These are phyloP conservation scores for Sebastes iracundus DNA, from an alignment of 2,797 vertebrate species.

Conservation along the genomic window DNA sequence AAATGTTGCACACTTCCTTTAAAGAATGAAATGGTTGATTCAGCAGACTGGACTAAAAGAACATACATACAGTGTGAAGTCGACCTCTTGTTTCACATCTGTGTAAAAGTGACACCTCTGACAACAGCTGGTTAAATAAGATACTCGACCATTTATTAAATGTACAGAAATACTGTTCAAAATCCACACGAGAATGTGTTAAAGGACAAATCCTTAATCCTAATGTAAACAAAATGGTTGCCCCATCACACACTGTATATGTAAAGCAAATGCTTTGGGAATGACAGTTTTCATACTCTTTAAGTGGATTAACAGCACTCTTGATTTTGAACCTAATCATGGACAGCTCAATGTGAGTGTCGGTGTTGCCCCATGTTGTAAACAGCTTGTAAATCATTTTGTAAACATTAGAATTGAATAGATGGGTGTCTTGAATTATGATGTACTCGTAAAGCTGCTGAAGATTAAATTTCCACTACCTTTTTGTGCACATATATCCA, in stretches of 20 bases:
- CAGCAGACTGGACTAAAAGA: neutral
- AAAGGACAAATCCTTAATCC: slow-evolving; percentile 62
- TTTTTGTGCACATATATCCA: slow-evolving; percentile 46
- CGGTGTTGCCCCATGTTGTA: slow-evolving; percentile 45
- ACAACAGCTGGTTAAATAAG: slow-evolving; percentile 70
- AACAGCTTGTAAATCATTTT: slow-evolving; percentile 62
- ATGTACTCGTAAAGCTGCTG: slow-evolving; percentile 53
- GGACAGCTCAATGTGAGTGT: slow-evolving; percentile 64
- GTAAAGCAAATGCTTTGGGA: slow-evolving; percentile 50
- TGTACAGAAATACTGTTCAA: slow-evolving; percentile 82
- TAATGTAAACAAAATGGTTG: slow-evolving; percentile 75
- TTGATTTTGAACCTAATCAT: slow-evolving; percentile 48
- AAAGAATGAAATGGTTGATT: neutral
- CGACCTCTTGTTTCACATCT: neutral
- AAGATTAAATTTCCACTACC: slow-evolving; percentile 30
- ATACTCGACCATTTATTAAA: slow-evolving; percentile 84
- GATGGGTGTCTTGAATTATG: slow-evolving; percentile 47
- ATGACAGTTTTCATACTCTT: slow-evolving; percentile 41
- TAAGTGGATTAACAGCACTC: slow-evolving; percentile 49
- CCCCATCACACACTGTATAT: slow-evolving; percentile 33
- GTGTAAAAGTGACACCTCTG: slow-evolving; percentile 45
- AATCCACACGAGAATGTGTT: slow-evolving; percentile 72
- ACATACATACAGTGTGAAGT: neutral
- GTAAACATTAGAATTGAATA: slow-evolving; percentile 70
- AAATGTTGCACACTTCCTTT: too few relatives aligned